Conservation (phyloP, 2,113 vertebrate genomes). For the Sander lucioperca region DNA sequence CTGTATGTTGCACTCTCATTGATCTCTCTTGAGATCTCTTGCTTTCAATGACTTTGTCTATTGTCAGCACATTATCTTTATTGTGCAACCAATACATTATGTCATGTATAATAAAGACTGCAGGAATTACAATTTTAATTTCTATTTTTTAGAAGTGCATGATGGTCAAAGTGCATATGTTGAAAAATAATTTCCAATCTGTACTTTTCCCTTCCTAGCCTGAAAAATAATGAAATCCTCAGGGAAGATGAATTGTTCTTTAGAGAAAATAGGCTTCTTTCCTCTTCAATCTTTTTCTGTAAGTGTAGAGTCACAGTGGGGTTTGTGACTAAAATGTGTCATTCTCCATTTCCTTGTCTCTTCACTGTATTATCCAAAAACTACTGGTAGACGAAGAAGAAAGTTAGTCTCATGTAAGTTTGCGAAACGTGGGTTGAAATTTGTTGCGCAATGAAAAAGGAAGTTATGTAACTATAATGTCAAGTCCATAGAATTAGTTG, state of each 20-base stretch:
- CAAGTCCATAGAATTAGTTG: slow-evolving; percentile 11
- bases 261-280: not conserved
- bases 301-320: not conserved
- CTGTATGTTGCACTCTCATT: not conserved
- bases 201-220: not conserved
- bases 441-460: slow-evolving; percentile 25
- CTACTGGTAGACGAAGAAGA: not conserved
- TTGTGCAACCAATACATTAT: not conserved
- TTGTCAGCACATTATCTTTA: not conserved
- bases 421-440: not conserved
- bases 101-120: not conserved
- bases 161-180: not conserved
- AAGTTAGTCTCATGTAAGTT: not conserved
- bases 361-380: not conserved
- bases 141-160: not conserved
- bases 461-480: slow-evolving; percentile 45
- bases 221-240: slow-evolving; percentile 8
- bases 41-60: not conserved
- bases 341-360: fast-evolving
- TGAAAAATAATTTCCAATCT: slow-evolving; percentile 2
- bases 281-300: not conserved
- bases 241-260: not conserved
- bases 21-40: not conserved
- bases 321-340: fast-evolving
- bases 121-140: not conserved